phyloP scores from a whole-genome alignment of 2,888 invertebrate species.

The Choreutis nemorana region DNA sequence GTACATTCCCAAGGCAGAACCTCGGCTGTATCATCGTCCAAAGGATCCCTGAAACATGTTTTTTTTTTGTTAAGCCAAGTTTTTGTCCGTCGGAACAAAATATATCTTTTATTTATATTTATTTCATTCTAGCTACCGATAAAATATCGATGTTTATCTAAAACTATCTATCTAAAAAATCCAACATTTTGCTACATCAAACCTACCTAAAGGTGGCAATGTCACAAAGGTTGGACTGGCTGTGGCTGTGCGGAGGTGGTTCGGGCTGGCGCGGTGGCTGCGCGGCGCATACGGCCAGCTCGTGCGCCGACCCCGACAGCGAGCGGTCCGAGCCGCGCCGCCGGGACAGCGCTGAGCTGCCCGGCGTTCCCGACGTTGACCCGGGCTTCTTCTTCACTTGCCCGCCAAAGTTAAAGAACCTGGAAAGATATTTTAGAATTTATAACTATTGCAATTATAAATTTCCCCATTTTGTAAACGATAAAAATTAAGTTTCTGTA shows the following conservation, averaged over 20 bases:
- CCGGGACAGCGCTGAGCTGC: constrained; percentile 53
- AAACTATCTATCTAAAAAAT: not conserved
- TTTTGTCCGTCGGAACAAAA: too few species aligned
- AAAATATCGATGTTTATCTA: not conserved
- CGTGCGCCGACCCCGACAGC: constrained; percentile 84
- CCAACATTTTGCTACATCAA: not conserved
- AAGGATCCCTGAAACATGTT: constrained; percentile 32
- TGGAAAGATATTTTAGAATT: constrained; percentile 24
- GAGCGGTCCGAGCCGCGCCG: constrained; percentile 86
- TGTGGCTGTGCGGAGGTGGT: constrained; percentile 89
- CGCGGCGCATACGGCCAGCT: constrained; percentile 77
- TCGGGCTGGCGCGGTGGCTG: constrained; percentile 64
- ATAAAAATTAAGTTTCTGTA: not conserved
- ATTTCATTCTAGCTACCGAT: not conserved
- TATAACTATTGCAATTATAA: not conserved
- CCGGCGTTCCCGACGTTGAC: constrained; percentile 36
- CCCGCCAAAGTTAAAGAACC: constrained; percentile 91
- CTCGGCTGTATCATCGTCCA: constrained; percentile 47
- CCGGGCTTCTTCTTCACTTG: constrained; percentile 85
- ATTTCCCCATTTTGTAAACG: not conserved
- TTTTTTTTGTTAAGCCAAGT: too few species aligned
- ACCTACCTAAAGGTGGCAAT: constrained; percentile 78
- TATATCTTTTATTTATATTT: too few species aligned
- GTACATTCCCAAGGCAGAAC: constrained; percentile 19
- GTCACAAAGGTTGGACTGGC: constrained; percentile 89